phyloP scores from a whole-genome alignment of 1,140 invertebrate genomes.

The Battus philenor region DNA sequence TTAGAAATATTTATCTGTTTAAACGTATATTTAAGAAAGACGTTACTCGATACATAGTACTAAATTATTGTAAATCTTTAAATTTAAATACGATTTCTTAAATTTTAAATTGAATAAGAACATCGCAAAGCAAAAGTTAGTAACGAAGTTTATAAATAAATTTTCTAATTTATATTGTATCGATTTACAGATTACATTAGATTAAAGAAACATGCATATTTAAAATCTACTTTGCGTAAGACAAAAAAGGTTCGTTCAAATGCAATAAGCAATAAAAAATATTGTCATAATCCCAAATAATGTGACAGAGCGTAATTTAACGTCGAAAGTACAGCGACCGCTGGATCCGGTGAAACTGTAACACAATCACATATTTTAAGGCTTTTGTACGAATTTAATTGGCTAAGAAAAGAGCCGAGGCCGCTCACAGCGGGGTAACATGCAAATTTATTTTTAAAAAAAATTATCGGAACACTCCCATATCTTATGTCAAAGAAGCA shows the following conservation, averaged over 20 bases:
- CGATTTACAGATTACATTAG: slow-evolving; percentile 15
- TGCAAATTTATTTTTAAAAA: slow-evolving; percentile 64
- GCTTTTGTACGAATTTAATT: slow-evolving; percentile 70
- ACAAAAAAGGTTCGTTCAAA: slow-evolving; percentile 30
- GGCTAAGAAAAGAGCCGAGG: slow-evolving; percentile 59
- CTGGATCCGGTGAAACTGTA: slow-evolving; percentile 54
- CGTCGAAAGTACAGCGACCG: slow-evolving; percentile 42
- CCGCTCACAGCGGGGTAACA: slow-evolving; percentile 60
- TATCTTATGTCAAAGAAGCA: slow-evolving; percentile 62
- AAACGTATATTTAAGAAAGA: too few species aligned
- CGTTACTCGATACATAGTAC: too few species aligned
- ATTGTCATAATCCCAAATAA: slow-evolving; percentile 68
- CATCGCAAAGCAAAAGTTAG: too few species aligned
- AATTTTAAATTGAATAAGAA: too few species aligned
- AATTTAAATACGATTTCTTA: too few species aligned
- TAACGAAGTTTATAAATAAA: too few species aligned
- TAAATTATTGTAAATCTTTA: too few species aligned
- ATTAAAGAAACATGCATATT: slow-evolving; percentile 24
- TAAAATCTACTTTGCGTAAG: slow-evolving; percentile 16
- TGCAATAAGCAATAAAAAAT: slow-evolving; percentile 58
- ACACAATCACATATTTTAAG: slow-evolving; percentile 69
- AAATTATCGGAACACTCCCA: slow-evolving; percentile 59
- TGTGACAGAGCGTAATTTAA: slow-evolving; percentile 64
- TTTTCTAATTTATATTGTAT: not conserved
- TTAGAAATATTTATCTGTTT: too few species aligned